Conservation (phyloP, 2,888 invertebrate genomes). For the Dicyrtoma fusca region DNA sequence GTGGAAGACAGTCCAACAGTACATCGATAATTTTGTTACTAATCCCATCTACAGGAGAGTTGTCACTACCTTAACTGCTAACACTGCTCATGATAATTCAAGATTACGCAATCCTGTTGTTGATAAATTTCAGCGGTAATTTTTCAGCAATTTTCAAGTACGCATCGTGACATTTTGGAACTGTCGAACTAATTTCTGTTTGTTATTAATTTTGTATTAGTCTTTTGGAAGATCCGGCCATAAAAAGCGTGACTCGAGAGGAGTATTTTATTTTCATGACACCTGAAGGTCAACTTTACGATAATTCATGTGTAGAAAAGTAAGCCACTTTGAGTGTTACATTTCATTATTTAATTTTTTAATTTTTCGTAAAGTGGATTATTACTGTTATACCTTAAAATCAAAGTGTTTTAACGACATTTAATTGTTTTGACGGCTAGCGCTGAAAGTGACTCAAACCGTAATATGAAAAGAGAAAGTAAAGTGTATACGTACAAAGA, state of each 20-base stretch:
- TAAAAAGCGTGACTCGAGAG: conserved; percentile 74
- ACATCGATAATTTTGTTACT: conserved; percentile 65
- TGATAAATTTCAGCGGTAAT: conserved; percentile 37
- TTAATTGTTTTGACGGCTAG: conserved; percentile 33
- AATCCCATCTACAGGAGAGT: conserved; percentile 31
- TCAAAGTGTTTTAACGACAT: not conserved
- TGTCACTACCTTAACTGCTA: conserved; percentile 38
- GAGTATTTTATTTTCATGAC: conserved; percentile 81
- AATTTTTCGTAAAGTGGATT: not conserved
- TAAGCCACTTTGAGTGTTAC: conserved; percentile 23
- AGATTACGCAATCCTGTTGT: conserved; percentile 36
- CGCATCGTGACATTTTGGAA: too few species aligned
- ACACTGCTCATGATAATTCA: conserved; percentile 13
- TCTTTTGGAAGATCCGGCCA: conserved; percentile 68
- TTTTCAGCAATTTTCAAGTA: not conserved
- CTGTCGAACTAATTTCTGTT: not conserved
- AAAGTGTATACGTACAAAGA: conserved; percentile 97
- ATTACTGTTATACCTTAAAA: not conserved
- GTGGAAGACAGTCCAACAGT: conserved; percentile 66
- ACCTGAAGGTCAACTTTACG: conserved; percentile 87
- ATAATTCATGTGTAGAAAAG: conserved; percentile 71
- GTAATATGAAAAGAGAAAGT: conserved; percentile 89
- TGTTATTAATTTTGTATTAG: conserved; percentile 27
- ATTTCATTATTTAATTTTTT: not conserved
- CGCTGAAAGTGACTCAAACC: conserved; percentile 51